These are phyloP conservation scores for Ornithorhynchus anatinus DNA, from an alignment of 2,113 vertebrate genomes.

Conservation along the genomic window DNA sequence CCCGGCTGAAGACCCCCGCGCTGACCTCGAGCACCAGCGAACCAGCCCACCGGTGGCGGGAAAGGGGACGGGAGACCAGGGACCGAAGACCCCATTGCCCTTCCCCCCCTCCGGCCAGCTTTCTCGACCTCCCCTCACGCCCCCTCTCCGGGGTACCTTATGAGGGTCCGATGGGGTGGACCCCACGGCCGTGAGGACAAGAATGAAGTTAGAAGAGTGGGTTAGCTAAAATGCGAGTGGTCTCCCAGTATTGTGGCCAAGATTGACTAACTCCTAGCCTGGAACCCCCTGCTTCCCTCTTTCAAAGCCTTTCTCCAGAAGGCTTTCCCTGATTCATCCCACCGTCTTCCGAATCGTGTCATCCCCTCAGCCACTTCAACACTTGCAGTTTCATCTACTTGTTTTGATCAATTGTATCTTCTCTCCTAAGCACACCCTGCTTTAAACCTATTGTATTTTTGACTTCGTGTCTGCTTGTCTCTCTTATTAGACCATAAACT, in stretches of 20 bases:
- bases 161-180: neutral
- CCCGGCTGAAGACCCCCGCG: slow-evolving; percentile 33
- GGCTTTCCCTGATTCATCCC: too few relatives aligned
- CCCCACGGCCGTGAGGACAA: slow-evolving; percentile 26
- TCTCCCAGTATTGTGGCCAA: neutral
- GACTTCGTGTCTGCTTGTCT: too few relatives aligned
- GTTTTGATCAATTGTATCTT: too few relatives aligned
- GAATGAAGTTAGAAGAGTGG: slow-evolving; percentile 46
- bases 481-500: too few relatives aligned
- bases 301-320: too few relatives aligned
- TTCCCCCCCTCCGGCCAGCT: neutral
- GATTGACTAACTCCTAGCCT: neutral
- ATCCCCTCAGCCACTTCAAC: too few relatives aligned
- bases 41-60: slow-evolving; percentile 27
- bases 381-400: too few relatives aligned
- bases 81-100: neutral
- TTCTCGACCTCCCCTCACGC: neutral
- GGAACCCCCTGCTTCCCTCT: neutral
- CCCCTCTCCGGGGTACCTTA: slow-evolving; percentile 19
- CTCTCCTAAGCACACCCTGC: too few relatives aligned
- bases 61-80: neutral
- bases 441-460: too few relatives aligned
- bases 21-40: slow-evolving; percentile 40
- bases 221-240: neutral
- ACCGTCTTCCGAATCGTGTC: too few relatives aligned